phyloP scores from a whole-genome alignment of 2,113 vertebrate genomes.

The Chaetura pelagica region DNA sequence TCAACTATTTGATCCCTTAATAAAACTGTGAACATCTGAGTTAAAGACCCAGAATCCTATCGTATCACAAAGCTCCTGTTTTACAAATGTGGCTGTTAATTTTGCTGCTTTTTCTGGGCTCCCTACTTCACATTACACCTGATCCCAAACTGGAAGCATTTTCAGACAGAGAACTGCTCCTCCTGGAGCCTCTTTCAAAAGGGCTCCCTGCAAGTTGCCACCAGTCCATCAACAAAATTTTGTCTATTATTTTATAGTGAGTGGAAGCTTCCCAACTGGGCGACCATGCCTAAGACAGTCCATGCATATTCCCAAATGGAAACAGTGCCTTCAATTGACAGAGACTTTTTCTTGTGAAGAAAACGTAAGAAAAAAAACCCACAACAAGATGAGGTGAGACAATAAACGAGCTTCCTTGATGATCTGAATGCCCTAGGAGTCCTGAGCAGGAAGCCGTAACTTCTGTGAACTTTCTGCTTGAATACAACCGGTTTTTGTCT shows the following conservation, averaged over 20 bases:
- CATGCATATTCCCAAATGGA: not conserved
- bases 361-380: not conserved
- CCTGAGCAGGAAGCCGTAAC: not conserved
- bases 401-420: not conserved
- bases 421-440: not conserved
- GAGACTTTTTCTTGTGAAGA: not conserved
- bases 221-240: not conserved
- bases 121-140: not conserved
- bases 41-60: fast-evolving
- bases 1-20: not conserved
- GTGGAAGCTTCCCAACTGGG: not conserved
- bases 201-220: not conserved
- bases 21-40: not conserved
- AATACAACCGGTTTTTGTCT: not conserved
- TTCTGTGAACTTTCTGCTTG: not conserved
- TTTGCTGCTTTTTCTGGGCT: not conserved
- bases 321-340: not conserved
- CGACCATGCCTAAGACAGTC: not conserved
- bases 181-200: not conserved
- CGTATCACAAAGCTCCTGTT: not conserved
- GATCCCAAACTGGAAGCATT: not conserved
- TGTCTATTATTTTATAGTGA: not conserved
- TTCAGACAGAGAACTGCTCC: not conserved
- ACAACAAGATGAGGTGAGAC: fast-evolving
- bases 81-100: not conserved